Evolutionary conservation across 2,888 invertebrate species (phyloP).

Genomic region (Opisthograptis luteolata): DNA sequence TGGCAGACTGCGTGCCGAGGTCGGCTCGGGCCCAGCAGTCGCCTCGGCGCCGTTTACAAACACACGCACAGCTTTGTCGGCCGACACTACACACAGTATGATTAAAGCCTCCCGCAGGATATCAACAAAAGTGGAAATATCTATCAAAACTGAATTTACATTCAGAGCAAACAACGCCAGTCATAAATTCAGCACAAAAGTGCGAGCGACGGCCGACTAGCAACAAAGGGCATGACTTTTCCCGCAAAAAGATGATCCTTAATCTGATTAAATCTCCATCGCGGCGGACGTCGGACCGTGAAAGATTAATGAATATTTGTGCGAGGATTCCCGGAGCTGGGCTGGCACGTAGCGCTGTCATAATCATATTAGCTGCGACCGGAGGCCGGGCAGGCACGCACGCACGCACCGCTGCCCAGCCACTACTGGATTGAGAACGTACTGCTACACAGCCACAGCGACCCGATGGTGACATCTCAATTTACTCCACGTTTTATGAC

Average conservation of each 20-base stretch:
- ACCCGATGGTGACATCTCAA: slow-evolving; percentile 27
- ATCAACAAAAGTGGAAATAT: slow-evolving; percentile 47
- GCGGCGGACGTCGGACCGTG: slow-evolving; percentile 83
- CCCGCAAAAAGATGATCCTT: slow-evolving; percentile 84
- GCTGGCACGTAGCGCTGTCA: slow-evolving; percentile 83
- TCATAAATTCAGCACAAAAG: slow-evolving; percentile 82
- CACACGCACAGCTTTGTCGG: slow-evolving; percentile 39
- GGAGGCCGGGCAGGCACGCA: slow-evolving; percentile 75
- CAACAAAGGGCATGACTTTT: slow-evolving; percentile 83
- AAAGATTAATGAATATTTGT: slow-evolving; percentile 85
- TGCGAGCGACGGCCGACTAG: slow-evolving; percentile 78
- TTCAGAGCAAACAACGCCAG: slow-evolving; percentile 76
- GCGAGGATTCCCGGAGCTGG: slow-evolving; percentile 81
- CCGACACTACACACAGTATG: slow-evolving; percentile 31
- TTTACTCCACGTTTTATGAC: slow-evolving; percentile 17
- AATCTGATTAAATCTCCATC: slow-evolving; percentile 85
- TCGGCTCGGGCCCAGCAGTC: slow-evolving; percentile 51
- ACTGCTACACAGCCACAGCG: slow-evolving; percentile 40
- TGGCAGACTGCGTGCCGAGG: slow-evolving; percentile 54
- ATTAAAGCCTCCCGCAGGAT: slow-evolving; percentile 41
- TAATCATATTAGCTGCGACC: slow-evolving; percentile 83
- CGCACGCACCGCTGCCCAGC: slow-evolving; percentile 48
- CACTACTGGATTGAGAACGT: slow-evolving; percentile 47
- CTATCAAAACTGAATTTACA: slow-evolving; percentile 67
- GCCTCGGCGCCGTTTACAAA: slow-evolving; percentile 61